Percentiles rank a stretch among this genome's conserved stretches.
Conservation (phyloP, 2,113 vertebrate genomes). For the Hippocampus barbouri region DNA sequence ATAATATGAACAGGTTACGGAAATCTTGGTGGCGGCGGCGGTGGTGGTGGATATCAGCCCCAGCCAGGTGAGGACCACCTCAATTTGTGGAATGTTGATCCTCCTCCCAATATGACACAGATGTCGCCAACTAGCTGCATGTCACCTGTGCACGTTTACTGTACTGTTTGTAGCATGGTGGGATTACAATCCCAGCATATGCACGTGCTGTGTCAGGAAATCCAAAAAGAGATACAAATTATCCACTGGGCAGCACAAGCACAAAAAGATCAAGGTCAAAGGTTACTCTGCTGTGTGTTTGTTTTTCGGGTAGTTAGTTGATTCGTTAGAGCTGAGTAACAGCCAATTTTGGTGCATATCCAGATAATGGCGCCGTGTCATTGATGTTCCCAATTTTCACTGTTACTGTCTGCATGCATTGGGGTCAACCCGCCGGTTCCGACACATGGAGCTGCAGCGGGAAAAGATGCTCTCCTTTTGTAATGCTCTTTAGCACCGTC, state of each 20-base stretch:
- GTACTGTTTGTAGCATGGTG: background rate
- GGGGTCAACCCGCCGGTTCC: too few species aligned
- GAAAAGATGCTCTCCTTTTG: background rate
- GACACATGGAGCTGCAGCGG: too few species aligned
- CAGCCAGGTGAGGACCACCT: conserved; percentile 58
- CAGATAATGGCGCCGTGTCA: too few species aligned
- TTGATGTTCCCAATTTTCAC: too few species aligned
- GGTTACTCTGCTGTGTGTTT: too few species aligned
- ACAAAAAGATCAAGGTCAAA: background rate
- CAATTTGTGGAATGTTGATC: background rate
- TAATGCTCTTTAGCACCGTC: background rate
- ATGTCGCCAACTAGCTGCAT: background rate
- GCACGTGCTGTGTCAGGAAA: background rate
- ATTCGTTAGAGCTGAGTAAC: too few species aligned
- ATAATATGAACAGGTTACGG: conserved; percentile 63
- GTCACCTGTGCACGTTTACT: background rate
- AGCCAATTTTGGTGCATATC: too few species aligned
- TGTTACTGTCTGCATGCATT: too few species aligned
- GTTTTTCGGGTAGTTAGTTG: too few species aligned
- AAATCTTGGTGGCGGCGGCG: conserved; percentile 55
- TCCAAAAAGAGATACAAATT: too few species aligned
- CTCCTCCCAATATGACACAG: conserved; percentile 9
- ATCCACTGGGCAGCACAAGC: too few species aligned
- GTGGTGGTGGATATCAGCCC: conserved; percentile 24
- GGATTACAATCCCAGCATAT: background rate